phyloP scores from a whole-genome alignment of 2,113 vertebrate species.

The Charina bottae region DNA sequence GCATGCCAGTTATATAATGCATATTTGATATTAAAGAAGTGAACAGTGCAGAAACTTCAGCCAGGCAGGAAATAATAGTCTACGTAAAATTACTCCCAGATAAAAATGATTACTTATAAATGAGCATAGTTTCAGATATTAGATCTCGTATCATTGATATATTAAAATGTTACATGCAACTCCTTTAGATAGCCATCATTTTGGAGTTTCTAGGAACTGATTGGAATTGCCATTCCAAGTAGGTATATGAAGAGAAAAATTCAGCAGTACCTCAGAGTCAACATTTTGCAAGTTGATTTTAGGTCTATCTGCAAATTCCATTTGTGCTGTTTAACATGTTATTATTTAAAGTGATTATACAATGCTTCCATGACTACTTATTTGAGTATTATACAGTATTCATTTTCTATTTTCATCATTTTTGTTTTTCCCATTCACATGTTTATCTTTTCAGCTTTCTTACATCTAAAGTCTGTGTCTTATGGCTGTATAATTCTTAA shows the following conservation, averaged over 20 bases:
- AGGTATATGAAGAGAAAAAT: constrained; percentile 32
- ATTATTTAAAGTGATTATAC: constrained; percentile 40
- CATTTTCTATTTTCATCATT: constrained; percentile 54
- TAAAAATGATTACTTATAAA: background rate
- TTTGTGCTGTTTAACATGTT: constrained; percentile 51
- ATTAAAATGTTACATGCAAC: constrained; percentile 46
- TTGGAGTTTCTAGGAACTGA: constrained; percentile 61
- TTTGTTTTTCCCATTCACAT: constrained; percentile 53
- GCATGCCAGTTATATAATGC: background rate
- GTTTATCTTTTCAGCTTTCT: constrained; percentile 43
- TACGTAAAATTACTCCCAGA: background rate
- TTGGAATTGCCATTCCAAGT: constrained; percentile 33
- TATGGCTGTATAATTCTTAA: constrained; percentile 64
- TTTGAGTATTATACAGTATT: constrained; percentile 44
- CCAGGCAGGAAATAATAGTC: background rate
- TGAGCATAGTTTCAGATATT: constrained; percentile 23
- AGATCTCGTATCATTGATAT: constrained; percentile 35
- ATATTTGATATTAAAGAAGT: background rate
- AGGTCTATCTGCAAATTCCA: constrained; percentile 43
- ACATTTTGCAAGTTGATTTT: constrained; percentile 29
- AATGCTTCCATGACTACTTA: constrained; percentile 47
- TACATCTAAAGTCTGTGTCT: constrained; percentile 54
- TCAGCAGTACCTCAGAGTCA: constrained; percentile 45
- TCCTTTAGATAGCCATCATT: constrained; percentile 69
- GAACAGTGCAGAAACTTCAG: background rate